Evolutionary conservation across 1,140 invertebrate species (phyloP), one percentile per base, ranked within the genome.

Genomic region (Ceratitis capitata): DNA sequence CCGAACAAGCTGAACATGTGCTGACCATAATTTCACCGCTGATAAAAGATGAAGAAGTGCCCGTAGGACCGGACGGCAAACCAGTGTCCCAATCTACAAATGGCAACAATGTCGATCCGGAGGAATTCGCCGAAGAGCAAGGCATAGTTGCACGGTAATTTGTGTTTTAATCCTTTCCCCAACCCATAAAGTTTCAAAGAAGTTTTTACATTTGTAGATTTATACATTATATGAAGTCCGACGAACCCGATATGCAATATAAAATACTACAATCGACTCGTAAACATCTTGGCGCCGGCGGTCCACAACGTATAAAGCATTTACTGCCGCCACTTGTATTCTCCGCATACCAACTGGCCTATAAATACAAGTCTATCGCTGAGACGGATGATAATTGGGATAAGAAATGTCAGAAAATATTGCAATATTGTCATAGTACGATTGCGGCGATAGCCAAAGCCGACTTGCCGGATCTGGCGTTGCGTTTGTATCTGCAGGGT

Each of bases 91-190:
- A 19, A 78, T n/a, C 69, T 42, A 88, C 82, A 35, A 86, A 85
- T 10, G 92, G 93, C 51, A 61, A 85, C n/a, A 58, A 45, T 53
- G 94, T 85, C 1, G 98, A 99, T 92, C 94, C 96, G 1, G 98
- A 99, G 92, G 98, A 99, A 92, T 98, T 99, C 93, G 96, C 96
- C 45, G 99, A 99, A 92, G 98, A 99, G 89, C 99, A 99, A 91
- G 96, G 96, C 35, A 92, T 99, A 4, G 94, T 99, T 84, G 98
- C 90, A 5, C 85, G 90, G 89, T 91, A 61, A 47, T 26, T 78
- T 42, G 39, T 4, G 7, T 4, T 78, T 78, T 42, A 78, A 3
- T 61, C 7, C 45, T 45, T 26, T 26, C 2, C 2, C 2, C 23
- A 23, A 85, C 16, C 39, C 19, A 9, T 29, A n/a, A 6, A 42